Percentiles rank a stretch among this genome's conserved stretches.
These are phyloP conservation scores for Lysandra bellargus DNA, from an alignment of 2,888 invertebrate genomes.

Conservation along the genomic window DNA sequence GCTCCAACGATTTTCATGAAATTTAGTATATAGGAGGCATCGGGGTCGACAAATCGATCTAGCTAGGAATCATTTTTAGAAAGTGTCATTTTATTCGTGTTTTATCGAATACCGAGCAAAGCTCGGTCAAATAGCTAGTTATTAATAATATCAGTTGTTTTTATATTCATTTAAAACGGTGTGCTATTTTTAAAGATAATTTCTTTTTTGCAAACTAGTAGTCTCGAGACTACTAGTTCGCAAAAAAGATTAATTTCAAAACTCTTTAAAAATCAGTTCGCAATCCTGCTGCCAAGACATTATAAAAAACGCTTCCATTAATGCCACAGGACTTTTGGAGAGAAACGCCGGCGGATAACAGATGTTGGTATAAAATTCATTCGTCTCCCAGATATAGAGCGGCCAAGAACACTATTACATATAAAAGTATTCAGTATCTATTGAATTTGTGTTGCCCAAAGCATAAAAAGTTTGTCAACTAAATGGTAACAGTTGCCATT, in stretches of 20 bases:
- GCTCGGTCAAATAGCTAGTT: no score
- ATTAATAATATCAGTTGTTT: no score
- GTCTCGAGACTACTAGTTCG: not conserved
- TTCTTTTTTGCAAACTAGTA: no score
- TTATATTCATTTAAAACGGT: no score
- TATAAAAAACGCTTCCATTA: not conserved
- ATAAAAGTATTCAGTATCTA: not conserved
- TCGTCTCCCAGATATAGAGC: constrained; percentile 43
- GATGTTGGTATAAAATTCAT: constrained; percentile 60
- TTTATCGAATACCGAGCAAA: no score
- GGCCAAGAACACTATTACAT: not conserved
- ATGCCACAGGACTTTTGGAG: constrained; percentile 15
- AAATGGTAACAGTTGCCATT: no score
- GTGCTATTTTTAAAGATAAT: not conserved
- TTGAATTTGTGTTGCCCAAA: not conserved
- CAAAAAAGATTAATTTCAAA: not conserved
- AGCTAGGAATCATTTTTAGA: no score
- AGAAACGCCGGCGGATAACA: constrained; percentile 59
- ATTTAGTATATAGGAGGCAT: no score
- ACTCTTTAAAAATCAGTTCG: not conserved
- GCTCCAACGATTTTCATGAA: no score
- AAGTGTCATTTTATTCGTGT: no score
- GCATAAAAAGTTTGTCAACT: not conserved
- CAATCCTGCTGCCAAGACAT: not conserved
- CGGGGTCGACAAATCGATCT: no score